Evolutionary conservation across 2,888 invertebrate species (phyloP), one percentile per base, ranked within the genome.

Genomic region (Hirtodrosophila histrioides): DNA sequence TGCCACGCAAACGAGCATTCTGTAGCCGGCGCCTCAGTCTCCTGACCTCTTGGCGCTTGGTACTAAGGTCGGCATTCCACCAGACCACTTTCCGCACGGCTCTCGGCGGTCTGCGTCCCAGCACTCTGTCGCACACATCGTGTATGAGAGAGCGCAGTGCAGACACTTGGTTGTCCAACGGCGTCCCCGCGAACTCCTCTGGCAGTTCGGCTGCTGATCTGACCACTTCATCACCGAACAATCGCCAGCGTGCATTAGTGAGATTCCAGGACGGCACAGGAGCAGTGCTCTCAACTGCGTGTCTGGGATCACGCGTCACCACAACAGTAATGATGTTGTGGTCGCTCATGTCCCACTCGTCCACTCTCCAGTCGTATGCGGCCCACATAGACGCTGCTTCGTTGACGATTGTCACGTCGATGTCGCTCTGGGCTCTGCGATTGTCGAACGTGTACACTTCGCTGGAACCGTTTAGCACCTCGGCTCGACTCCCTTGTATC

Each of bases 341-440:
- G 7, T 69, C 69, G 17, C 54, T 69, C 2, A 54, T 9, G 1
- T 44, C 69, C 57, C 51, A 60, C n/a, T n/a, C n/a, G n/a, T n/a
- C n/a, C n/a, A n/a, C 55, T 36, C 45, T 61, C 55, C 60, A 65
- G 8, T 50, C 56, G 7, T 50, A 64, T 29, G 49, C 12, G 12
- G 56, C 46, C 56, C 49, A 56, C 37, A 33, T 61, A 48, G 37
- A 27, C 33, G 51, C 60, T 51, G 60, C 49, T 8, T 33, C 37
- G 9, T 37, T 61, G 31, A 29, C 24, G 12, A 54, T 9, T 12
- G 48, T 61, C 0, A 61, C 46, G 9, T 54, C 48, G 12, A 61
- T 61, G 24, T 60, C 44, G n/a, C 50, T 58, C 4, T 29, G 3
- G 7, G 5, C 27, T 5, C 6, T 27, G 8, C 9, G 41, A 0